phyloP scores from a whole-genome alignment of 2,113 vertebrate species.

The Carassius carassius region DNA sequence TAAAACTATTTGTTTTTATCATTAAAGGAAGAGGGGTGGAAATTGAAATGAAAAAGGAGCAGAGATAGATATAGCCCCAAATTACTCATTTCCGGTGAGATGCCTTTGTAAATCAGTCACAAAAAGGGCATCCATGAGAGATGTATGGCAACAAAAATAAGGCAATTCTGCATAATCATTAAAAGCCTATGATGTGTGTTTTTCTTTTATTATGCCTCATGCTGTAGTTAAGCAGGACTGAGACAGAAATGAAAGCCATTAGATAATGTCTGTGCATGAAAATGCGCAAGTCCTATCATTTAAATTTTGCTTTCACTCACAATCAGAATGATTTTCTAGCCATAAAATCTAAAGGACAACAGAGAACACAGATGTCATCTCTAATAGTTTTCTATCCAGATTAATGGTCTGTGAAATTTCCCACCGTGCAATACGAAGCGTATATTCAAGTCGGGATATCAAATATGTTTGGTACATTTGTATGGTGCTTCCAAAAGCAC shows the following conservation, averaged over 20 bases:
- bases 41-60: constrained; percentile 64
- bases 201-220: not conserved
- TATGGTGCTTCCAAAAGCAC: not conserved
- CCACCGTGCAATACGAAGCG: not conserved
- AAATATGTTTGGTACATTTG: constrained; percentile 1
- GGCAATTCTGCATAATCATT: constrained; percentile 50
- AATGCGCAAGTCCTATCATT: not conserved
- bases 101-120: constrained; percentile 62
- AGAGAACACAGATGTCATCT: not conserved
- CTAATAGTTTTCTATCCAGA: constrained; percentile 24
- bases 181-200: constrained; percentile 17
- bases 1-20: constrained; percentile 73
- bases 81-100: constrained; percentile 53
- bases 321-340: constrained; percentile 9
- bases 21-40: constrained; percentile 62
- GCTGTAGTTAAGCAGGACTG: not conserved
- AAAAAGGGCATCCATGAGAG: constrained; percentile 60
- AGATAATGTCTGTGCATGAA: not conserved
- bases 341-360: constrained; percentile 25
- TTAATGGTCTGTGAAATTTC: constrained; percentile 22
- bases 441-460: constrained; percentile 9
- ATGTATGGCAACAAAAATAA: constrained; percentile 53
- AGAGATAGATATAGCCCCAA: constrained; percentile 54
- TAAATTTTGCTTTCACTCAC: not conserved
- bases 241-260: constrained; percentile 15